Evolutionary conservation across 2,797 vertebrate species (phyloP).

Genomic region (Gallirallus australis): DNA sequence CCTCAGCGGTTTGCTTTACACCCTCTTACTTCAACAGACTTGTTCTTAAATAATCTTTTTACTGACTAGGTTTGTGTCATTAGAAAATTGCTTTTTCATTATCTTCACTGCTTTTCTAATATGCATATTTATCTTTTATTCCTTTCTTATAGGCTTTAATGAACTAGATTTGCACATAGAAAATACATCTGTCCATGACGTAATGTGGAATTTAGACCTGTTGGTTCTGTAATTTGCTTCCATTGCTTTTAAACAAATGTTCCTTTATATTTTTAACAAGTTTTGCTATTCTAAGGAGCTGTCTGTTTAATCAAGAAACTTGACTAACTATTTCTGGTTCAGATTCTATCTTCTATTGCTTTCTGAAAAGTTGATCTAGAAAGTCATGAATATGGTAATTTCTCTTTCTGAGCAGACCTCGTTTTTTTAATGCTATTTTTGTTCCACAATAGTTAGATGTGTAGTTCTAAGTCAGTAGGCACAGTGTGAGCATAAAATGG

Average conservation of each 20-base stretch:
- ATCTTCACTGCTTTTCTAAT: not conserved
- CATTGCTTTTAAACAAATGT: not conserved
- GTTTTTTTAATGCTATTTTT: conserved; percentile 25
- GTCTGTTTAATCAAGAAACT: not conserved
- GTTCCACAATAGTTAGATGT: conserved; percentile 20
- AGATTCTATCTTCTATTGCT: not conserved
- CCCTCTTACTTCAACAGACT: not conserved
- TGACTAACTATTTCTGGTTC: conserved; percentile 14
- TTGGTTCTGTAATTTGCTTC: not conserved
- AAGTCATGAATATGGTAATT: conserved; percentile 59
- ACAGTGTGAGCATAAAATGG: conserved; percentile 16
- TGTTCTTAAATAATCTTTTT: not conserved
- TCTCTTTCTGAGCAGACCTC: not conserved
- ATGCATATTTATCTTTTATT: not conserved
- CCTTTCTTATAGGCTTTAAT: not conserved
- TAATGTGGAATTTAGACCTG: not conserved
- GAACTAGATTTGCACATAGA: not conserved
- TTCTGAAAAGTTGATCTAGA: not conserved
- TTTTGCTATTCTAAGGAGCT: not conserved
- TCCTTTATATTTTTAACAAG: not conserved
- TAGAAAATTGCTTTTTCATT: not conserved
- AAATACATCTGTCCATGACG: not conserved
- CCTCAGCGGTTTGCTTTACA: not conserved
- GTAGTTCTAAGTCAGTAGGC: conserved; percentile 45
- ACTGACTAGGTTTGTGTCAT: not conserved